Conservation (phyloP, 2,797 vertebrate species). For the Cyclopterus lumpus region DNA sequence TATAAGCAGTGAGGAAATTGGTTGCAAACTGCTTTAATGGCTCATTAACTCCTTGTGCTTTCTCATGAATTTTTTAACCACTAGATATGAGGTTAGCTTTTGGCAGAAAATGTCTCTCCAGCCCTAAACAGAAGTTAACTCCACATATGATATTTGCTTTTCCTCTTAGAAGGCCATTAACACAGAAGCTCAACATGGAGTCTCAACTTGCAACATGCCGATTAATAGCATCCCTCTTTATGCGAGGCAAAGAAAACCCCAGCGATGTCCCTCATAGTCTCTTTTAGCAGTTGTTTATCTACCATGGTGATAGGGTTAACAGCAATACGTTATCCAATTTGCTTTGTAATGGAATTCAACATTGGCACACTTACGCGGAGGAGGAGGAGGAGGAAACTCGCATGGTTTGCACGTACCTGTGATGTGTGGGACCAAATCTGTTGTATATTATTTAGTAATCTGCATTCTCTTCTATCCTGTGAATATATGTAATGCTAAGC, state of each 20-base stretch:
- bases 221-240: not conserved
- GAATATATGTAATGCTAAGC: not conserved
- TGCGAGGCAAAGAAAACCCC: not conserved
- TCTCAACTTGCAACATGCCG: not conserved
- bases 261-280: not conserved
- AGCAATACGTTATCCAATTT: not conserved
- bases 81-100: conserved; percentile 4
- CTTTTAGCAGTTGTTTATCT: conserved; percentile 8
- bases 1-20: not conserved
- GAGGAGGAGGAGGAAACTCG: not conserved
- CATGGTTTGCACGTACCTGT: not conserved
- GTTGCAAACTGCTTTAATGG: conserved; percentile 1
- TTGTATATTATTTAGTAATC: not conserved
- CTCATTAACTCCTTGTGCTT: conserved; percentile 12
- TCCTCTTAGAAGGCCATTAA: not conserved
- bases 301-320: not conserved
- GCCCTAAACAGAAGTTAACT: not conserved
- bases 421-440: not conserved
- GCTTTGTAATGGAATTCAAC: conserved; percentile 7
- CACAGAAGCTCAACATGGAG: conserved; percentile 14
- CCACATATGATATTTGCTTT: not conserved
- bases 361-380: not conserved
- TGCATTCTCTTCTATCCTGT: not conserved
- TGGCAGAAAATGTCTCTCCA: not conserved
- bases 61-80: conserved; percentile 15